Base-by-base conservation (phyloP, 2,797 vertebrate species). In the Phalanger gymnotis region DNA sequence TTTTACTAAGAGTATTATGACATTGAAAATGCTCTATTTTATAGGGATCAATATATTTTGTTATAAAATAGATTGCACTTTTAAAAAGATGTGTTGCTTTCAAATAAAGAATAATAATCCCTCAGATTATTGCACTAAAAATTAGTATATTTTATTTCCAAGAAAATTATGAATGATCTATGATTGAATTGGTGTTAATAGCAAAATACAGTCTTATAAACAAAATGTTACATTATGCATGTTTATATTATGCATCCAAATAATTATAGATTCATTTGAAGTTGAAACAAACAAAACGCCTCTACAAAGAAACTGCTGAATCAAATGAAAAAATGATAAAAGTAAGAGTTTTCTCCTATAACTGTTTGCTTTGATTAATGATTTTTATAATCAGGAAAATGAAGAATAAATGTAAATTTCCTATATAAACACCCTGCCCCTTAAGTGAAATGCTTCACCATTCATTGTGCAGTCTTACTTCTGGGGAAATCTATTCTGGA, bases 81-180 rank as follows among this genome's bases (percentile, higher is more conserved):
- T 97, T 90, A 47, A 3, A 61, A 92, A 95, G 95, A 55, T 47
- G n/a, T 54, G 0, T 95, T 97, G 96, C 95, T 98, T 98, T 97
- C 91, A 94, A 92, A 96, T 92, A 96, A 95, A n/a, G 16, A n/a
- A 61, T 4, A n/a, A 61, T 4, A 61, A 73, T 73, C 92, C 91
- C 91, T 96, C 90, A 90, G 91, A 96, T 96, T 92, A 96, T 94
- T 96, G 93, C 96, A 97, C 97, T 95, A 96, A 92, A 93, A 54
- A 53, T 5, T 94, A 93, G 97, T 94, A 96, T 95, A 97, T 97
- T 97, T 97, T 97, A 58, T 94, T 97, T 97, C 95, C 93, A 61
- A 34, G n/a, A 87, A 96, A 98, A 98, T 98, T 98, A 96, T 96
- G 94, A 93, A 92, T 98, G 95, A 97, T 97, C 97, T 97, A 91